Evolutionary conservation across 1,140 invertebrate species (phyloP), one percentile per base, ranked within the genome.

Genomic region (Stenopsyche tienmushanensis): DNA sequence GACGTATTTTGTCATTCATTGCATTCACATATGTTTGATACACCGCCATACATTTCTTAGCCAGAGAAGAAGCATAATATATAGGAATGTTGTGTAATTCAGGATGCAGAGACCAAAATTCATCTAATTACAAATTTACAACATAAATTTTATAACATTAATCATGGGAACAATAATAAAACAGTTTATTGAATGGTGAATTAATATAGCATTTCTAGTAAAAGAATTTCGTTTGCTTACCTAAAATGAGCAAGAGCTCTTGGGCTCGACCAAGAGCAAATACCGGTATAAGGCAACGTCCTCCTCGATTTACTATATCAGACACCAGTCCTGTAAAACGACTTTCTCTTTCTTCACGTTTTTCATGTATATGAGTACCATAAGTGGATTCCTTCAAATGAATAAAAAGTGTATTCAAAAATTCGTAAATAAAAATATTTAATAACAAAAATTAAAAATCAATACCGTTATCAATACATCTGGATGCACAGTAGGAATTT

Each of bases 41-140:
- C 0, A 99, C 97, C 62, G 95, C 92, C 97, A 99, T 99, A 76
- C 98, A 99, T 75, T 99, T 99, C 77, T 99, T 99, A 1, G 98
- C 98, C 39, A 99, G 80, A 0, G 96, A 98, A 0, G 96, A 98
- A 0, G 97, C 97, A 82, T 99, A 99, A 81, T 99, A 99, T 70
- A 99, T 99, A 0, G 98, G 98, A 72, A 99, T 95, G 76, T 99
- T 96, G 72, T 99, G 97, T 1, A 99, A 80, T 82, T 99, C 97
- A 0, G 96, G 97, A 83, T 99, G 97, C 49, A 92, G 88, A 45
- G 91, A 88, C 98, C 98, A 99, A 81, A 95, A 99, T 78, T 99
- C 97, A 80, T 99, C 97, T 84, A 78, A 39, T 58, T 25, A 58
- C 3, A 15, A 66, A 17, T 62, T 10, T 66, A 63, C 2, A 25